Evolutionary conservation across 2,888 invertebrate species (phyloP).

Genomic region (Ferrisia virgata): DNA sequence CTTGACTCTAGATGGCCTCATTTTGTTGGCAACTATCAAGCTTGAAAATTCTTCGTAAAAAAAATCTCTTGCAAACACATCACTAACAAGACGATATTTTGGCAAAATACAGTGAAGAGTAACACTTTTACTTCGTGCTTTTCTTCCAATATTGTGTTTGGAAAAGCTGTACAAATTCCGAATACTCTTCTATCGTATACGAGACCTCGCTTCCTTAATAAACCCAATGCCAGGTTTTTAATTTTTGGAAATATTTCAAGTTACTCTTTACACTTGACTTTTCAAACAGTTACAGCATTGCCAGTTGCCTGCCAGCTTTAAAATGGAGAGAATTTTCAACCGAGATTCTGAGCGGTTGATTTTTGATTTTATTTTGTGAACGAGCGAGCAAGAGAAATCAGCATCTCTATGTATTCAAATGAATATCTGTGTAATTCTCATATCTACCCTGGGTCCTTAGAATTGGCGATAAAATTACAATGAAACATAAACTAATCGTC

Average conservation of each 20-base stretch:
- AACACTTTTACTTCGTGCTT: neutral
- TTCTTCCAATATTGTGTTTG: neutral
- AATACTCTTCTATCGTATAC: neutral
- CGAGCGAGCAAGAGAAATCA: too few relatives aligned
- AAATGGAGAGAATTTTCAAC: neutral
- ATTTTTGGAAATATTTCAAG: conserved; percentile 12
- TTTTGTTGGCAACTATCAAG: neutral
- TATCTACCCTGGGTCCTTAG: too few relatives aligned
- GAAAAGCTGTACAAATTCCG: neutral
- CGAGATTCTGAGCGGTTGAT: neutral
- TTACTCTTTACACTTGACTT: too few relatives aligned
- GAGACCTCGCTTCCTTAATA: neutral
- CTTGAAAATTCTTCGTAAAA: neutral
- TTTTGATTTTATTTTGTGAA: neutral
- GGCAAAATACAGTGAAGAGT: neutral
- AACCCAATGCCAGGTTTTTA: neutral
- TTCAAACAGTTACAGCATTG: too few relatives aligned
- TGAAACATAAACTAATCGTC: too few relatives aligned
- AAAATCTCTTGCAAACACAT: neutral
- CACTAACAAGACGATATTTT: neutral
- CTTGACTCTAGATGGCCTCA: too few relatives aligned
- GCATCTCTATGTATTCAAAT: too few relatives aligned
- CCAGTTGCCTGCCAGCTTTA: neutral
- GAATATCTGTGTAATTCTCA: too few relatives aligned
- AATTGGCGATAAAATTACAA: too few relatives aligned